Conservation (phyloP, 1,140 invertebrate species). For the Aplysia californica region DNA sequence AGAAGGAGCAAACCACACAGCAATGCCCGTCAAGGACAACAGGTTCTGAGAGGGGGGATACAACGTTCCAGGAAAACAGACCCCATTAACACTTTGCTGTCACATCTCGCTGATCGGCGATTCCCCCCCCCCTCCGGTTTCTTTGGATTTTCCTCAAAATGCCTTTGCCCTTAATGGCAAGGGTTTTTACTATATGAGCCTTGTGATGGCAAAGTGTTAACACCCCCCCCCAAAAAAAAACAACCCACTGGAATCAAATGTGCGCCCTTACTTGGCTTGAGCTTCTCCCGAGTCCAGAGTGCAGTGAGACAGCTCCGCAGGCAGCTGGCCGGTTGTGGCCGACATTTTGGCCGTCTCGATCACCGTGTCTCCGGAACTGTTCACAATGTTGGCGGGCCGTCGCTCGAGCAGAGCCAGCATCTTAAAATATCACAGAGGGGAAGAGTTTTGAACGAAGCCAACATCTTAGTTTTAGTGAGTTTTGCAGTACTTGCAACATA, state of each 20-base stretch:
- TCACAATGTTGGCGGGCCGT: background rate
- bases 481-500: too few species aligned
- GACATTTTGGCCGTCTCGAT: background rate
- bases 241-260: background rate
- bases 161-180: too few species aligned
- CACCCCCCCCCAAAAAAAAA: too few species aligned
- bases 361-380: too few species aligned
- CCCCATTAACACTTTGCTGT: too few species aligned
- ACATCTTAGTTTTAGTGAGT: too few species aligned
- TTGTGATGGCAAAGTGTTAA: too few species aligned
- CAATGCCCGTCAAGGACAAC: background rate
- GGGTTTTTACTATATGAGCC: too few species aligned
- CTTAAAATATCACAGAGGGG: background rate
- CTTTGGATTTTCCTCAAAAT: too few species aligned
- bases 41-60: background rate
- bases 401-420: constrained; percentile 17
- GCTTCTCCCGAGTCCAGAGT: background rate
- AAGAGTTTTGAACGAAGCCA: background rate
- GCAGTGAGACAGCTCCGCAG: background rate
- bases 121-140: too few species aligned
- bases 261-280: background rate
- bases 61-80: background rate
- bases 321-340: background rate
- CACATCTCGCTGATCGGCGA: too few species aligned
- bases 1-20: too few species aligned